phyloP scores from a whole-genome alignment of 2,888 invertebrate species.

The Eupithecia exiguata region DNA sequence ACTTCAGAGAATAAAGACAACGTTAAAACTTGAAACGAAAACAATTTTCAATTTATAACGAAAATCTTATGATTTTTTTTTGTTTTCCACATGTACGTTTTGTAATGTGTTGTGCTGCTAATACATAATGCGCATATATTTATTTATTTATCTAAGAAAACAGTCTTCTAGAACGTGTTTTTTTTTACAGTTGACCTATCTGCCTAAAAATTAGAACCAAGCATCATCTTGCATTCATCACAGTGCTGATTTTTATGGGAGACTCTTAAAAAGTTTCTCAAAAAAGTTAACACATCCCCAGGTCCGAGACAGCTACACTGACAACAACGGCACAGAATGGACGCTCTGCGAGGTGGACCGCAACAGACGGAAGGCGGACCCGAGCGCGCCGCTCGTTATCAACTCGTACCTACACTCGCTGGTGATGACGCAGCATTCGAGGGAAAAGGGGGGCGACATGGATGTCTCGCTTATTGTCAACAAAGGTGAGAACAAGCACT shows the following conservation, averaged over 20 bases:
- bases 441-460: conserved; percentile 75
- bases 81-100: too few species aligned
- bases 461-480: conserved; percentile 86
- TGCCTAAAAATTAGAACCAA: too few species aligned
- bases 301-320: conserved; percentile 88
- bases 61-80: too few species aligned
- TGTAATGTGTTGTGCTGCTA: too few species aligned
- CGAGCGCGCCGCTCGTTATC: conserved; percentile 78
- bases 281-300: conserved; percentile 44
- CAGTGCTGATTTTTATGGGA: neutral
- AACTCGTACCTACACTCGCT: conserved; percentile 88
- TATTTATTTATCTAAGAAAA: too few species aligned
- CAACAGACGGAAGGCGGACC: conserved; percentile 57
- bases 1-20: neutral
- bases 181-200: too few species aligned
- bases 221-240: neutral
- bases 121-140: too few species aligned
- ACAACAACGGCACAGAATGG: conserved; percentile 88
- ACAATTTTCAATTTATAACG: neutral
- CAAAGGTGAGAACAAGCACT: conserved; percentile 65
- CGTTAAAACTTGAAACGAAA: neutral
- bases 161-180: neutral
- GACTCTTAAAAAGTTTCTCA: neutral
- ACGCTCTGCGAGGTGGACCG: conserved; percentile 82
- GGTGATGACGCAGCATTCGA: conserved; percentile 81